Base-by-base conservation (phyloP, 2,797 vertebrate genomes). In the Cossypha polioptera region DNA sequence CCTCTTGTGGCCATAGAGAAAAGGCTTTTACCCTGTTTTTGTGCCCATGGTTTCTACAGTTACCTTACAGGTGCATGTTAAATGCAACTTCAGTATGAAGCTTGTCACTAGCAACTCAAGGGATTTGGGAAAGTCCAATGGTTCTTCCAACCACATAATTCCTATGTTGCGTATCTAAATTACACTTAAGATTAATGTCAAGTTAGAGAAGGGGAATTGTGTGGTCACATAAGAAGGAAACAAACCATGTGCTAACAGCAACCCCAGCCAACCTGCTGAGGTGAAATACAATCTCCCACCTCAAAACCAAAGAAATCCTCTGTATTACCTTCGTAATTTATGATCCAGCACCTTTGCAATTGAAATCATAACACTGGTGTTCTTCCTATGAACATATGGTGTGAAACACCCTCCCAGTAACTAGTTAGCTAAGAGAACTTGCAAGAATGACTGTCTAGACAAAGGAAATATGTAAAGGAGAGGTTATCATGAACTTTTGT, bases 1-100 rank as follows among this genome's bases (percentile, higher is more conserved):
- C 19, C 8, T 58, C 48, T 36, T 2, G 0, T 2, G 26, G 35
- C 26, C 16, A 15, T 0, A 18, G 55, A 86, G 55, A 38, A 71
- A 48, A 48, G 36, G 45, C 16, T 75, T 88, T 74, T 17, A 16
- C 25, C 9, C 45, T 48, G 25, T 35, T n/a, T 29, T 36, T 17
- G 28, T 24, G 40, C 33, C 40, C 6, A 1, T 1, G 6, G 54
- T 11, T 88, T n/a, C 57, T 42, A 28, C 33, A 58, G 7, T 35
- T 50, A 54, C 17, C 24, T 73, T 47, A 38, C 4, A n/a, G 17
- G 0, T 21, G 14, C 22, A 15, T 8, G 18, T 24, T 33, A 50
- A 4, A n/a, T 1, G 5, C n/a, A 79, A 57, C 76, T 81, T 83
- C 73, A 50, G 53, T 11, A 50, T 22, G 38, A 86, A 73, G 65